A percentile compares a stretch with the other conserved stretches of the same genome.
phyloP scores from a whole-genome alignment of 1,140 invertebrate species.

The Vanessa tameamea region DNA sequence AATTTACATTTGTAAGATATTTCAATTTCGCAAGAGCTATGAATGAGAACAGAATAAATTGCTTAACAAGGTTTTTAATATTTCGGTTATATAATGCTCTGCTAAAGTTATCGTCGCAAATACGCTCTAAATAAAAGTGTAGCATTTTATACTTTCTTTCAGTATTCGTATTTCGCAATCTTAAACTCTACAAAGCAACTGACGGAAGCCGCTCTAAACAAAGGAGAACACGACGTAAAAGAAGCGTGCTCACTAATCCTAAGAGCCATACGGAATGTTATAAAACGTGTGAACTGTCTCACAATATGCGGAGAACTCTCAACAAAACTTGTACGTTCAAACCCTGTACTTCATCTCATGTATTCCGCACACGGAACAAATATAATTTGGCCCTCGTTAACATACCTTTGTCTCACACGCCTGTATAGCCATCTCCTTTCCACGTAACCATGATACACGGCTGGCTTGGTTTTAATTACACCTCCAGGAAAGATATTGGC shows the following conservation, averaged over 20 bases:
- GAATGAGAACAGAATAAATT: too few relatives aligned
- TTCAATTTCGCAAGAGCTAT: too few relatives aligned
- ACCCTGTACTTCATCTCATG: conserved; percentile 35
- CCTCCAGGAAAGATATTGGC: conserved; percentile 54
- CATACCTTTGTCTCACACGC: conserved; percentile 41
- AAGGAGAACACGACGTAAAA: conserved; percentile 32
- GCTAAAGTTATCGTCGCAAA: too few relatives aligned
- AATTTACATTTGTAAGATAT: too few relatives aligned
- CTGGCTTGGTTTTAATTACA: conserved; percentile 61
- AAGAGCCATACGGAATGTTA: conserved; percentile 35
- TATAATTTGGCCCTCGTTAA: conserved; percentile 67
- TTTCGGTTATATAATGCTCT: too few relatives aligned
- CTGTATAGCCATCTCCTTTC: conserved; percentile 33
- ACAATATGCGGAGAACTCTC: conserved; percentile 29
- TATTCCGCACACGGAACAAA: conserved; percentile 56
- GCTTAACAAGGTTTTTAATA: too few relatives aligned
- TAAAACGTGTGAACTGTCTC: conserved; percentile 34
- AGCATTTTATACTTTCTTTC: conserved; percentile 21
- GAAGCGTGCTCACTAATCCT: conserved; percentile 31
- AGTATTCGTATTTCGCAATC: conserved; percentile 10
- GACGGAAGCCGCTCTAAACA: conserved; percentile 32
- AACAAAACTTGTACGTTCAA: conserved; percentile 42
- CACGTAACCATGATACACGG: conserved; percentile 45
- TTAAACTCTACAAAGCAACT: conserved; percentile 24
- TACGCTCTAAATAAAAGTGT: not conserved